Evolutionary conservation across 2,888 invertebrate genomes (phyloP).

Genomic region (Scaptomyza caliginosa): DNA sequence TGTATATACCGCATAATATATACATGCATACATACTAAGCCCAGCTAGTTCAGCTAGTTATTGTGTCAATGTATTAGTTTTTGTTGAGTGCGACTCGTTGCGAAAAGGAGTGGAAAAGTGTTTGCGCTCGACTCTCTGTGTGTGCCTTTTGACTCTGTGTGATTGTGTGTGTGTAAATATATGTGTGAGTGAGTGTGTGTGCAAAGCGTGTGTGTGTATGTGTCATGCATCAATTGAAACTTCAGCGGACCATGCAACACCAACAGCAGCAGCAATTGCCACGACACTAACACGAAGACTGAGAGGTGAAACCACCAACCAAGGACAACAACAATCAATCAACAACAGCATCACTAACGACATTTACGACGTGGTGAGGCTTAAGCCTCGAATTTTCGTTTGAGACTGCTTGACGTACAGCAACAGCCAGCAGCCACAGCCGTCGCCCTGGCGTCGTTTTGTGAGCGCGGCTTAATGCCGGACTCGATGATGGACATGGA

Average conservation of each 20-base stretch:
- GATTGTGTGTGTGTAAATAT: too few species aligned
- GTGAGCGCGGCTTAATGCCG: conserved; percentile 76
- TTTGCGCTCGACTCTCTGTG: neutral
- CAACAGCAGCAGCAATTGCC: neutral
- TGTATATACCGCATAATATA: conserved; percentile 1
- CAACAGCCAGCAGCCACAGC: conserved; percentile 38
- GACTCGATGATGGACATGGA: conserved; percentile 78
- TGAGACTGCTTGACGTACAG: conserved; percentile 7
- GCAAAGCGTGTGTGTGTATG: conserved; percentile 10
- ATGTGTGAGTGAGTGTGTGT: conserved; percentile 4
- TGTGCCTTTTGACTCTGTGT: neutral
- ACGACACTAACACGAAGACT: neutral
- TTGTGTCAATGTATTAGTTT: conserved; percentile 11
- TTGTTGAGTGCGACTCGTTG: conserved; percentile 9
- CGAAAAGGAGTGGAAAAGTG: conserved; percentile 2
- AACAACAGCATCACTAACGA: neutral
- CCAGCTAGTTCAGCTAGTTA: conserved; percentile 3
- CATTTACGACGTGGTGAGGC: neutral
- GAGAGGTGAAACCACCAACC: neutral
- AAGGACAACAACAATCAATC: neutral
- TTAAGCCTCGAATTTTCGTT: neutral
- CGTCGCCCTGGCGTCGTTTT: conserved; percentile 73
- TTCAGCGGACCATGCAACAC: neutral
- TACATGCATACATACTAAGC: conserved; percentile 8
- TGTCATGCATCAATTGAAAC: conserved; percentile 4